Percentiles rank a stretch among this genome's conserved stretches.
Conservation (phyloP, 2,888 invertebrate species). For the Strigamia transsilvanica region DNA sequence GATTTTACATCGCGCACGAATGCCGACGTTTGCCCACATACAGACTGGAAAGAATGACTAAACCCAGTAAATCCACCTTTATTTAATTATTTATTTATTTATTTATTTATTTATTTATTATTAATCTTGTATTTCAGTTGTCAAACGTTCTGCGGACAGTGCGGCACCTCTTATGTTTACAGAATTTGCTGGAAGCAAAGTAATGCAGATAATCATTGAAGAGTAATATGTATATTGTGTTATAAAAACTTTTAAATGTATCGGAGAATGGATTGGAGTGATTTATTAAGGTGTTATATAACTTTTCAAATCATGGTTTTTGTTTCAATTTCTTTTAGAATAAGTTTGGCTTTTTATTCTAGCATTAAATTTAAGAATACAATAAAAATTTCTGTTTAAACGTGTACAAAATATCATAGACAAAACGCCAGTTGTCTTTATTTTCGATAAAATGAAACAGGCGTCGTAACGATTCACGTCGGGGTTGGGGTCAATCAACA, state of each 20-base stretch:
- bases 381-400: no score
- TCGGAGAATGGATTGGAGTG: no score
- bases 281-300: no score
- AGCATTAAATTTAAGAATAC: no score
- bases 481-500: no score
- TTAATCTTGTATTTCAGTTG: slow-evolving; percentile 67
- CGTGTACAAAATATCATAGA: no score
- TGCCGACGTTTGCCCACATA: slow-evolving; percentile 78
- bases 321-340: no score
- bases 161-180: slow-evolving; percentile 70
- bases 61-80: slow-evolving; percentile 69
- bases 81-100: neutral
- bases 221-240: slow-evolving; percentile 64
- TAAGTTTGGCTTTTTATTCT: no score
- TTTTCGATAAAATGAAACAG: no score
- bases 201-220: slow-evolving; percentile 77
- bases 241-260: neutral
- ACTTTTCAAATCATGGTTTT: no score
- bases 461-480: no score
- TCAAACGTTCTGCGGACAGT: slow-evolving; percentile 68
- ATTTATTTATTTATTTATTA: neutral
- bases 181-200: slow-evolving; percentile 78
- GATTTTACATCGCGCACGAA: slow-evolving; percentile 75
- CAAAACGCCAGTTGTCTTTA: no score
- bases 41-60: slow-evolving; percentile 74